Base-by-base conservation (phyloP, 2,888 invertebrate species). In the Cheilosia variabilis region DNA sequence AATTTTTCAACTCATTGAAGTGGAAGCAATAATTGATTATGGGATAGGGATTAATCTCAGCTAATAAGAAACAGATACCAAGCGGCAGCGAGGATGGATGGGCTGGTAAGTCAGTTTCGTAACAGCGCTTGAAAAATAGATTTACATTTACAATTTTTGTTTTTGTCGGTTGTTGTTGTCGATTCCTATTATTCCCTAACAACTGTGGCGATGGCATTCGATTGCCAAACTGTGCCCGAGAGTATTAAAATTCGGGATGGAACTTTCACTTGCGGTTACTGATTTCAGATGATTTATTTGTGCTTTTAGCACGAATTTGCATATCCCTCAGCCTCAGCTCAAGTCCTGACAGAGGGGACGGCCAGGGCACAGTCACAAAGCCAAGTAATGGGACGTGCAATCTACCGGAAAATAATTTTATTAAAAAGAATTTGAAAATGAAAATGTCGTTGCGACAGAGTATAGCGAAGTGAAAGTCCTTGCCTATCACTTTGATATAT, bases 1-100 rank as follows among this genome's bases (percentile, higher is more conserved):
- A 87, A 87, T 82, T 87, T 87, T 87, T 87, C 87, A 87, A 87
- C 87, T 87, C 87, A 87, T 87, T 87, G 87, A 87, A 82, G 87
- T 82, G 87, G 82, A 87, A 87, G 87, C 82, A 87, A 82, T 87
- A 87, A 87, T 87, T 87, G 87, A 87, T 87, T 87, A 82, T 87
- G 78, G 82, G 68, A 82, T 82, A 87, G 78, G 73, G 82, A 87
- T 87, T 87, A 87, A 87, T 87, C 87, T 87, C 78, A 71, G 77
- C 87, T 87, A 87, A 87, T 87, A 87, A 87, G 87, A 87, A 87
- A 87, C 87, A 87, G 87, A 87, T 82, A 87, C 77, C 60, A 57
- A 57, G 37, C 52, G 69, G 43, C 52, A 60, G 73, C 4, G 31
- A 22, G 60, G 52, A 43, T 62, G 62, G 75, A 47, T 68, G 55